Percentiles rank a stretch among this genome's conserved stretches.
These are phyloP conservation scores for Leucania comma DNA, from an alignment of 2,888 invertebrate genomes.

Conservation along the genomic window DNA sequence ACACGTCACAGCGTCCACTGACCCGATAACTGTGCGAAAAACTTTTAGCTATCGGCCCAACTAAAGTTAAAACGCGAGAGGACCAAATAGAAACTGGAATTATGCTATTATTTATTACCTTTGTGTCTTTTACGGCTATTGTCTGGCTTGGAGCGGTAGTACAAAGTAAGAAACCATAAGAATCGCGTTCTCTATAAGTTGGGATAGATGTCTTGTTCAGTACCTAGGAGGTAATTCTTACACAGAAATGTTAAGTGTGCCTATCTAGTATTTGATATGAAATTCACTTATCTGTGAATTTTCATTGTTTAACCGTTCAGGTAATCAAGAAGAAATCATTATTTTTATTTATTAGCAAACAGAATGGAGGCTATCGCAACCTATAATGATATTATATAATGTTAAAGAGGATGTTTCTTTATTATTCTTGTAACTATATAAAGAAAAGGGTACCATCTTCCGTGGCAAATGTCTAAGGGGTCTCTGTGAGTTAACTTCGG, in stretches of 20 bases:
- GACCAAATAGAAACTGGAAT: slow-evolving; percentile 45
- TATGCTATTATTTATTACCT: slow-evolving; percentile 50
- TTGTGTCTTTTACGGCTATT: slow-evolving; percentile 39
- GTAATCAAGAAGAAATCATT: too few relatives aligned
- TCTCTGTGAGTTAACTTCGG: too few relatives aligned
- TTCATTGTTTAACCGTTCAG: too few relatives aligned
- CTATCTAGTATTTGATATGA: neutral
- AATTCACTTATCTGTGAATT: neutral
- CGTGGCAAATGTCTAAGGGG: too few relatives aligned
- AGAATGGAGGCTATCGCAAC: too few relatives aligned
- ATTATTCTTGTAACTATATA: too few relatives aligned
- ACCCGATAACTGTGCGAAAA: slow-evolving; percentile 60
- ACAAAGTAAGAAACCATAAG: slow-evolving; percentile 46
- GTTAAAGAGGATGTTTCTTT: neutral
- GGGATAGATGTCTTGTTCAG: slow-evolving; percentile 18
- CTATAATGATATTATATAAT: too few relatives aligned
- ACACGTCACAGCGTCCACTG: slow-evolving; percentile 69
- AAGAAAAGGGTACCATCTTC: too few relatives aligned
- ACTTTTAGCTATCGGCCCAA: slow-evolving; percentile 58
- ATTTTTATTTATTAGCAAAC: too few relatives aligned
- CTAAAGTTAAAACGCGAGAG: slow-evolving; percentile 53
- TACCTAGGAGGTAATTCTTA: neutral
- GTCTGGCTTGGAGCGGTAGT: slow-evolving; percentile 26
- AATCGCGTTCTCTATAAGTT: slow-evolving; percentile 26
- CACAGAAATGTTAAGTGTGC: neutral